phyloP scores from a whole-genome alignment of 2,888 invertebrate genomes.

The Darwinula stevensoni region DNA sequence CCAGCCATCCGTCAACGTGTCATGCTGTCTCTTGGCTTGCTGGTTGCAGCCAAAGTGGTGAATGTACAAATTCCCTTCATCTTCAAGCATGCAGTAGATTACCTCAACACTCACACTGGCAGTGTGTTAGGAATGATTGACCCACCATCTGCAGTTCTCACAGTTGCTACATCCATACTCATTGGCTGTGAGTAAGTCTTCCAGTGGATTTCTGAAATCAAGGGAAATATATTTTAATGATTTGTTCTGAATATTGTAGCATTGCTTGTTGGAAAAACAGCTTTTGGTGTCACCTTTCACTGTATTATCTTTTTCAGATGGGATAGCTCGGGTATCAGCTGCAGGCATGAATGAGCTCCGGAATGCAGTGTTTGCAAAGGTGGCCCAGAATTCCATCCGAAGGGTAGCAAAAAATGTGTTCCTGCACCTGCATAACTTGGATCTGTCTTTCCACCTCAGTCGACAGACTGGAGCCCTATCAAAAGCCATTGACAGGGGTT shows the following conservation, averaged over 20 bases:
- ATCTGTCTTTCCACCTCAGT: conserved; percentile 70
- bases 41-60: conserved; percentile 52
- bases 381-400: conserved; percentile 87
- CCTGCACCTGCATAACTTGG: conserved; percentile 72
- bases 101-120: conserved; percentile 30
- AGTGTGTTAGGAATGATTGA: conserved; percentile 25
- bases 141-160: conserved; percentile 29
- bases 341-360: conserved; percentile 81
- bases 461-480: conserved; percentile 84
- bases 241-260: no score
- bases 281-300: no score
- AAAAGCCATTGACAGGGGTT: conserved; percentile 70
- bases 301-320: conserved; percentile 43
- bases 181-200: conserved; percentile 42
- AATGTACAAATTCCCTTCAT: conserved; percentile 83
- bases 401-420: conserved; percentile 84
- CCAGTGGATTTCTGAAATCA: not conserved
- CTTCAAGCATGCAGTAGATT: conserved; percentile 76
- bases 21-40: conserved; percentile 41
- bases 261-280: no score
- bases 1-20: conserved; percentile 42
- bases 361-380: conserved; percentile 90
- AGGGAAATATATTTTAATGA: no score
- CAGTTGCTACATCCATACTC: conserved; percentile 44
- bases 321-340: conserved; percentile 61